Evolutionary conservation across 2,797 vertebrate species (phyloP).

Genomic region (Bucorvus abyssinicus): DNA sequence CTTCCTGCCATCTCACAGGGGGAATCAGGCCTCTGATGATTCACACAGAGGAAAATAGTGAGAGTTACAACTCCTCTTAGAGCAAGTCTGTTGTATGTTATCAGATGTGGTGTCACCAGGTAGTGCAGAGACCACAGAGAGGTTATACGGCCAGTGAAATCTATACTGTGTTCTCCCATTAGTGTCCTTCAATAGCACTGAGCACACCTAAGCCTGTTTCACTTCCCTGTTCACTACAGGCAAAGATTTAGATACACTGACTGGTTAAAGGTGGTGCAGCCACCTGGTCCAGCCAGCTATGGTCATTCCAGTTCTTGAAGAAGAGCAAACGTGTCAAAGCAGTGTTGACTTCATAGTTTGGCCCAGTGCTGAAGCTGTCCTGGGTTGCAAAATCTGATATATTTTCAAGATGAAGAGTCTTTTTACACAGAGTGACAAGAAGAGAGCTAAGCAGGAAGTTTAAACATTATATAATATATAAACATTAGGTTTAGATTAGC

Average conservation of each 20-base stretch:
- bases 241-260: neutral
- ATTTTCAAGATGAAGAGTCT: neutral
- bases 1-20: neutral
- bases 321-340: neutral
- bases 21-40: neutral
- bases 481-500: neutral
- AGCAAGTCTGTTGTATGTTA: neutral
- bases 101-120: neutral
- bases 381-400: neutral
- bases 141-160: neutral
- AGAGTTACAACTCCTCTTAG: neutral
- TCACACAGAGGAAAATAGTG: neutral
- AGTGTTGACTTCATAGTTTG: neutral
- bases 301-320: neutral
- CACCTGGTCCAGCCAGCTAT: neutral
- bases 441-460: neutral
- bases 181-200: fast-evolving
- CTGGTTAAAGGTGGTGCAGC: neutral
- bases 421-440: neutral
- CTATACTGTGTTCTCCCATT: no score
- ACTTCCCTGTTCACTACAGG: fast-evolving
- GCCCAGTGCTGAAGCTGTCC: neutral
- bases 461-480: neutral
- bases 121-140: neutral
- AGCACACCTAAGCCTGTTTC: neutral